A percentile compares a stretch with the other conserved stretches of the same genome.
phyloP scores from a whole-genome alignment of 2,888 invertebrate species.

The Anarsia innoxiella region DNA sequence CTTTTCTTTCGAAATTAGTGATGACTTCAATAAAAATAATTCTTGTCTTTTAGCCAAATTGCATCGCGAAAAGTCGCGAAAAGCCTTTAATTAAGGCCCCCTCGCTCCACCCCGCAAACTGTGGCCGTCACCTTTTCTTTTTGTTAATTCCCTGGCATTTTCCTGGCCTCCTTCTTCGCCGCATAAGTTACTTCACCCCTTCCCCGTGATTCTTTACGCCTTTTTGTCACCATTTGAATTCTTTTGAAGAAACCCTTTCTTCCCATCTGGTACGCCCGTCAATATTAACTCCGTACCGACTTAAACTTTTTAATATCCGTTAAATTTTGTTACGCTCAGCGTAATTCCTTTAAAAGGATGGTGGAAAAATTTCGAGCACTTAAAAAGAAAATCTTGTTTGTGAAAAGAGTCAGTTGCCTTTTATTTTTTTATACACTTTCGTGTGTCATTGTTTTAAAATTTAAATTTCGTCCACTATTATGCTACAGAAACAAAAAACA shows the following conservation, averaged over 20 bases:
- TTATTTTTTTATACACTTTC: background rate
- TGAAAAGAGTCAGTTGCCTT: background rate
- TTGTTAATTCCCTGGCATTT: slow-evolving; percentile 72
- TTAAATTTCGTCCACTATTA: background rate
- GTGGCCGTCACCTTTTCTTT: slow-evolving; percentile 74
- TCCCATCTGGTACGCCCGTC: slow-evolving; percentile 74
- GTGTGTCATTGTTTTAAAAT: too few species aligned
- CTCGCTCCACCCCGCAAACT: slow-evolving; percentile 63
- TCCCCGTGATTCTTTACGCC: slow-evolving; percentile 70
- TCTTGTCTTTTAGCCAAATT: slow-evolving; percentile 76
- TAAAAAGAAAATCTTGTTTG: slow-evolving; percentile 28
- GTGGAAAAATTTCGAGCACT: slow-evolving; percentile 25
- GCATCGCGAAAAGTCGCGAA: slow-evolving; percentile 73
- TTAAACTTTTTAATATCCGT: slow-evolving; percentile 76
- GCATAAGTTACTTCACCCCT: slow-evolving; percentile 73
- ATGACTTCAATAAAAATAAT: slow-evolving; percentile 77
- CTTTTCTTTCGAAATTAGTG: slow-evolving; percentile 68
- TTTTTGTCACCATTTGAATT: slow-evolving; percentile 75
- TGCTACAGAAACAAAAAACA: background rate
- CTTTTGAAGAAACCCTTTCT: slow-evolving; percentile 70
- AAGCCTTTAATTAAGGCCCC: slow-evolving; percentile 73
- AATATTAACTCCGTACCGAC: slow-evolving; percentile 72
- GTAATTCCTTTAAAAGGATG: slow-evolving; percentile 56
- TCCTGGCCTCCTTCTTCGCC: slow-evolving; percentile 67
- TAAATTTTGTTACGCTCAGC: slow-evolving; percentile 68